Evolutionary conservation across 2,888 invertebrate species (phyloP), one percentile per base, ranked within the genome.

Genomic region (Cerceris rybyensis): DNA sequence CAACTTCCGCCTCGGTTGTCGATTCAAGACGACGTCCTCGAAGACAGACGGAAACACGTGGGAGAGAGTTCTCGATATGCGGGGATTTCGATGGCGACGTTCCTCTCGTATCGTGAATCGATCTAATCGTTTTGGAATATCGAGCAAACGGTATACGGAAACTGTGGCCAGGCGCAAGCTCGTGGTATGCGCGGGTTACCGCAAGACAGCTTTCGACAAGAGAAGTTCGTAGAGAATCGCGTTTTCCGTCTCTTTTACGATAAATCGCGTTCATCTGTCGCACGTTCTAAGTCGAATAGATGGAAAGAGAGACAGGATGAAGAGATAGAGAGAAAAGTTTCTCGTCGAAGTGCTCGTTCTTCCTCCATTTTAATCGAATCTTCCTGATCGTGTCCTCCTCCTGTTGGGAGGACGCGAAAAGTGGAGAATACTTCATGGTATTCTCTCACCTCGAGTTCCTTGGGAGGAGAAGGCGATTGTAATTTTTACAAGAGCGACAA

Each of bases 401-500:
- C 41, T 7, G 41, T 4, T 1, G 6, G n/a, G 28, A 28, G 17
- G 17, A 17, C 6, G 17, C 6, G 17, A 42, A 16, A 54, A 63
- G 49, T 17, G 13, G n/a, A 13, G 9, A n/a, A 17, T 6, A 42
- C 1, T 49, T 39, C 46, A 50, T 54, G 55, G 46, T 50, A 9
- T 58, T 57, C 65, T 39, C 67, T 42, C 66, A 50, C 64, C 70
- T 52, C 39, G 68, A 71, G 78, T 78, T 78, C 77, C 78, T 78
- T 55, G 60, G 66, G 66, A 57, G 64, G 17, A 17, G 64, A 61
- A 67, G 17, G 71, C 67, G 71, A 68, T 71, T 71, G 71, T 77
- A 77, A 59, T 71, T 71, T 66, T 28, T 11, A 79, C 68, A 79
- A 42, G 57, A 65, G 73, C 78, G 78, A 79, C 78, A 78, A 79